Evolutionary conservation across 2,888 invertebrate species (phyloP).

Genomic region (Chouioia cunea): DNA sequence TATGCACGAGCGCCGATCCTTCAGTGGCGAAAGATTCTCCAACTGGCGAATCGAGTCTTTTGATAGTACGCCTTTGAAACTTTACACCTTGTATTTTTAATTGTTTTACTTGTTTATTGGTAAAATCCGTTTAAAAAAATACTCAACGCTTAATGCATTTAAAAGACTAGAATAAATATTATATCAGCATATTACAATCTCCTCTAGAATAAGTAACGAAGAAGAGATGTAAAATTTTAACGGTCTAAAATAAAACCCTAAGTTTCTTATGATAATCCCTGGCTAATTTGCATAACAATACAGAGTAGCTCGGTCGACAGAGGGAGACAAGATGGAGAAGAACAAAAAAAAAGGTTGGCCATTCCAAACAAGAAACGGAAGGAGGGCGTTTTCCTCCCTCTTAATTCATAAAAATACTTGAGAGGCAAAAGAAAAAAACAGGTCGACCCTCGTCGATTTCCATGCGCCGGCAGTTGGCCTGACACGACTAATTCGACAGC

Average conservation of each 20-base stretch:
- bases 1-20: conserved; percentile 36
- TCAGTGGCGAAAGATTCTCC: conserved; percentile 7
- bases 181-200: conserved; percentile 4
- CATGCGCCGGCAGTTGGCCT: conserved; percentile 27
- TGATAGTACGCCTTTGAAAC: not conserved
- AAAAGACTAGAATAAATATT: no score
- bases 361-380: not conserved
- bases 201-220: conserved; percentile 32
- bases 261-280: conserved; percentile 45
- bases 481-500: conserved; percentile 49
- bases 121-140: no score
- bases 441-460: conserved; percentile 47
- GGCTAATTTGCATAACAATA: conserved; percentile 47
- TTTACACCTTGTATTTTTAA: no score
- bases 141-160: no score
- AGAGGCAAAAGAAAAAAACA: conserved; percentile 44
- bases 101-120: no score
- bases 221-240: conserved; percentile 33
- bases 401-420: conserved; percentile 59
- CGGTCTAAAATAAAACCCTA: conserved; percentile 30
- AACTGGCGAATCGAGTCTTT: conserved; percentile 10
- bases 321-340: conserved; percentile 14
- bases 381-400: conserved; percentile 52
- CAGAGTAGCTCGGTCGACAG: conserved; percentile 37
- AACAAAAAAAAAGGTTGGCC: not conserved